A percentile compares a stretch with the other conserved stretches of the same genome.
Evolutionary conservation across 64 coral and sea anemone species (phyloP).

Genomic region (Montipora foliosa): DNA sequence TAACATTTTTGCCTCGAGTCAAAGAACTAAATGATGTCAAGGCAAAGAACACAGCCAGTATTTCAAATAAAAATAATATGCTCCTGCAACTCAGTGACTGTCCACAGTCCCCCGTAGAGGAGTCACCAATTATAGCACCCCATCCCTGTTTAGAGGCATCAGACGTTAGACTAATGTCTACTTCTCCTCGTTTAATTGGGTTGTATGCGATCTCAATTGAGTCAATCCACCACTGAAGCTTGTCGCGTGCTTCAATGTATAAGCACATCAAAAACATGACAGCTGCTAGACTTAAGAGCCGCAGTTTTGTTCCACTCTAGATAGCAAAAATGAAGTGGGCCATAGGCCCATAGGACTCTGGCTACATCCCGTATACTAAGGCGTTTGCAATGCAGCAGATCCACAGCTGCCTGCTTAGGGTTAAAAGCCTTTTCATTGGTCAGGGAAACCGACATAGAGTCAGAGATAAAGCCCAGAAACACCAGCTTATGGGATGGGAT

Average conservation of each 20-base stretch:
- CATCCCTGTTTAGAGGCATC: slow-evolving; percentile 62
- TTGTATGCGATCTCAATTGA: neutral
- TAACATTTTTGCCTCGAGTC: too few species aligned
- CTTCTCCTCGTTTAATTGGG: neutral
- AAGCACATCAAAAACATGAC: neutral
- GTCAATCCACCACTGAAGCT: slow-evolving; percentile 16
- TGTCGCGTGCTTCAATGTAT: neutral
- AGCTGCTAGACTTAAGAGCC: neutral
- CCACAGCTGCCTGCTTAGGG: neutral
- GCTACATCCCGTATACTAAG: slow-evolving; percentile 15
- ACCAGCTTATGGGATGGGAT: too few species aligned
- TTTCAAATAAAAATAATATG: slow-evolving; percentile 54
- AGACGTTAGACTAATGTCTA: slow-evolving; percentile 23
- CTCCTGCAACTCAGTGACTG: slow-evolving; percentile 1
- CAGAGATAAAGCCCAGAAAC: too few species aligned
- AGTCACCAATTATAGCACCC: neutral
- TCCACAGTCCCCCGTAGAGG: slow-evolving; percentile 4
- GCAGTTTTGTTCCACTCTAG: slow-evolving; percentile 10
- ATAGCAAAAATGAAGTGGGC: neutral
- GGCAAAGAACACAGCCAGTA: slow-evolving; percentile 57
- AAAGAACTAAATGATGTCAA: slow-evolving; percentile 28
- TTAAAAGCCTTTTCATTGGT: neutral
- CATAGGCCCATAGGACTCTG: neutral
- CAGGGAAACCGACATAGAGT: too few species aligned
- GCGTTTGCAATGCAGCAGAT: neutral